Evolutionary conservation across 2,888 invertebrate species (phyloP).

Genomic region (Drosophila neotestacea): DNA sequence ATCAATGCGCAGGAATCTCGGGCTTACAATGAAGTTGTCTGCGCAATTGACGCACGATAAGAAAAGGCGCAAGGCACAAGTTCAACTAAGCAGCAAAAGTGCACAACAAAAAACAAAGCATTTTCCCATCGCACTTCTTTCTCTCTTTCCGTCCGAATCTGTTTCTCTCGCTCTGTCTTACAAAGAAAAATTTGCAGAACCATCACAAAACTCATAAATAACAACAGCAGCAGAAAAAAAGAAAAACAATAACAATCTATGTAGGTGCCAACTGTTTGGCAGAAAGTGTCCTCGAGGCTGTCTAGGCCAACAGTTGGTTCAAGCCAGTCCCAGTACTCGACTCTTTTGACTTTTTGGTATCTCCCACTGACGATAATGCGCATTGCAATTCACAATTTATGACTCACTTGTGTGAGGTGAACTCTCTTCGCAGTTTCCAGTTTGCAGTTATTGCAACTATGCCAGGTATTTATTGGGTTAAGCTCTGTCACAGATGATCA

Average conservation of each 20-base stretch:
- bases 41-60: slow-evolving; percentile 75
- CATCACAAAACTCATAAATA: slow-evolving; percentile 83
- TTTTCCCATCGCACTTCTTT: not conserved
- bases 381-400: slow-evolving; percentile 73
- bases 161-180: slow-evolving; percentile 32
- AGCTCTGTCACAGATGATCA: slow-evolving; percentile 51
- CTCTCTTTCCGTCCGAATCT: not conserved
- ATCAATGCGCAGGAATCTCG: slow-evolving; percentile 73
- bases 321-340: slow-evolving; percentile 30
- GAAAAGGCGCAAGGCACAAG: slow-evolving; percentile 44
- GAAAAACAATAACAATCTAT: slow-evolving; percentile 22
- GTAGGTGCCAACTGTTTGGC: slow-evolving; percentile 52
- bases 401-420: slow-evolving; percentile 62
- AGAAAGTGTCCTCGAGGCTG: slow-evolving; percentile 73
- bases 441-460: slow-evolving; percentile 37
- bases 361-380: slow-evolving; percentile 67
- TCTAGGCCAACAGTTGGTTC: slow-evolving; percentile 14
- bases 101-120: slow-evolving; percentile 41
- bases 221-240: slow-evolving; percentile 49
- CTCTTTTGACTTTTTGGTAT: slow-evolving; percentile 61
- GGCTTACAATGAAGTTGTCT: slow-evolving; percentile 80
- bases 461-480: slow-evolving; percentile 77
- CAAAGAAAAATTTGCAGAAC: slow-evolving; percentile 82
- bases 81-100: slow-evolving; percentile 42
- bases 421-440: slow-evolving; percentile 11